Conservation (phyloP, 2,888 invertebrate species). For the Zygothrica quintamaculata region DNA sequence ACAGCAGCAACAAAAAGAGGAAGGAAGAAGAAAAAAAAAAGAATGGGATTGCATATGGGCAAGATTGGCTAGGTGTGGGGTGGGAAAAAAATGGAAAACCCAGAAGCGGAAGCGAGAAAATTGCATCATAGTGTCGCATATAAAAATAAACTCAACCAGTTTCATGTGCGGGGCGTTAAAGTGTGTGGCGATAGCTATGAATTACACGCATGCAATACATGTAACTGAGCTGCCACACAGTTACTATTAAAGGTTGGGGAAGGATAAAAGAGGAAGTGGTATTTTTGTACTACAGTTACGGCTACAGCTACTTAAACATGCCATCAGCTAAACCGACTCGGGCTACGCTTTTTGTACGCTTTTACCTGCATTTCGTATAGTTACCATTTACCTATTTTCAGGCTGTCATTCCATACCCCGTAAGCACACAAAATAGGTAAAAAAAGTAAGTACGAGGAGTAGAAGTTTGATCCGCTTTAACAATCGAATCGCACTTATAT, state of each 20-base stretch:
- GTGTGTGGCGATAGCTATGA: conserved; percentile 67
- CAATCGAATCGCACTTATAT: no score
- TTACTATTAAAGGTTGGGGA: background rate
- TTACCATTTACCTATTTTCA: conserved; percentile 30
- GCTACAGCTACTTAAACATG: conserved; percentile 76
- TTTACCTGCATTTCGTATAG: conserved; percentile 2
- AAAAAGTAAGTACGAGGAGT: no score
- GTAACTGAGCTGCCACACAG: conserved; percentile 42
- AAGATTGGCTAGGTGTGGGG: no score
- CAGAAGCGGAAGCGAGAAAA: conserved; percentile 72
- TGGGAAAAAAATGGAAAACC: conserved; percentile 21
- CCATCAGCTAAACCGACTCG: conserved; percentile 63
- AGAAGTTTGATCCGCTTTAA: no score
- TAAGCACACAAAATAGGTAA: background rate
- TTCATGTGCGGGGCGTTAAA: conserved; percentile 54
- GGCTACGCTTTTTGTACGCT: conserved; percentile 27
- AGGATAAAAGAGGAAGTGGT: background rate
- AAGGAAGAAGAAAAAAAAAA: conserved; percentile 12
- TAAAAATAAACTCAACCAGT: conserved; percentile 76
- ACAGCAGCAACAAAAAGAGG: conserved; percentile 42
- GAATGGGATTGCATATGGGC: no score
- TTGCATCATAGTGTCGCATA: conserved; percentile 79
- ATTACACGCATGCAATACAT: conserved; percentile 72
- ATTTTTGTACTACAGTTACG: conserved; percentile 40
- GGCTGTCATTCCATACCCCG: conserved; percentile 26